Evolutionary conservation across 2,113 vertebrate species (phyloP).

Genomic region (Protomyctophum bolini): DNA sequence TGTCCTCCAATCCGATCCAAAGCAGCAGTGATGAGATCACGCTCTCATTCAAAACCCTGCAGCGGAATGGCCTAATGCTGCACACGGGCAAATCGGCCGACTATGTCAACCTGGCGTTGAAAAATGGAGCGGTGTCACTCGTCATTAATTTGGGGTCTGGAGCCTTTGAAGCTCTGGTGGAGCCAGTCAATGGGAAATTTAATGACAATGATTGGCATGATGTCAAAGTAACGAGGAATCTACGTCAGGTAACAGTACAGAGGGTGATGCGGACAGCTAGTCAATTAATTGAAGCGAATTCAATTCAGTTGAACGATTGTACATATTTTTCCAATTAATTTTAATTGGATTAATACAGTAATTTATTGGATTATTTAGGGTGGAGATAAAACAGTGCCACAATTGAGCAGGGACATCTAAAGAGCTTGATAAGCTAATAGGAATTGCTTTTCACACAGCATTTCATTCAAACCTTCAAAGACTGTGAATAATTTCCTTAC

Average conservation of each 20-base stretch:
- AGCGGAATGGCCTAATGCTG: slow-evolving; percentile 99
- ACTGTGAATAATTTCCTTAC: too few relatives aligned
- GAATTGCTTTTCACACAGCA: not conserved
- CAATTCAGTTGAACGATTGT: slow-evolving; percentile 73
- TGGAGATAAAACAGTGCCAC: slow-evolving; percentile 77
- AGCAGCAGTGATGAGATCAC: slow-evolving; percentile 99
- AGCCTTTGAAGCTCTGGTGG: slow-evolving; percentile 99
- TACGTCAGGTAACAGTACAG: slow-evolving; percentile 99
- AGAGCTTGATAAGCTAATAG: slow-evolving; percentile 66
- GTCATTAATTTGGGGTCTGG: slow-evolving; percentile 99
- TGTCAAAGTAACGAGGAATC: slow-evolving; percentile 99
- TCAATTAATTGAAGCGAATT: slow-evolving; percentile 79
- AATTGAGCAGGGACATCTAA: slow-evolving; percentile 90
- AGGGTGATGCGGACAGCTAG: slow-evolving; percentile 80
- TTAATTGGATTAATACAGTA: slow-evolving; percentile 51
- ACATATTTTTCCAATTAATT: slow-evolving; percentile 38
- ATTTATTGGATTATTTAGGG: slow-evolving; percentile 49
- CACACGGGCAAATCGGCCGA: slow-evolving; percentile 98
- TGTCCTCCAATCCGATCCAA: slow-evolving; percentile 98
- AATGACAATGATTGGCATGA: slow-evolving; percentile 99
- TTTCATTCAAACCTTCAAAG: too few relatives aligned
- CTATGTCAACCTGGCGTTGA: slow-evolving; percentile 99
- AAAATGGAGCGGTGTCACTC: slow-evolving; percentile 98
- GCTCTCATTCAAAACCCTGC: slow-evolving; percentile 96
- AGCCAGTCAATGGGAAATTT: slow-evolving; percentile 99